These are phyloP conservation scores for Blastobasis lacticolella DNA, from an alignment of 2,888 invertebrate genomes.

Conservation along the genomic window DNA sequence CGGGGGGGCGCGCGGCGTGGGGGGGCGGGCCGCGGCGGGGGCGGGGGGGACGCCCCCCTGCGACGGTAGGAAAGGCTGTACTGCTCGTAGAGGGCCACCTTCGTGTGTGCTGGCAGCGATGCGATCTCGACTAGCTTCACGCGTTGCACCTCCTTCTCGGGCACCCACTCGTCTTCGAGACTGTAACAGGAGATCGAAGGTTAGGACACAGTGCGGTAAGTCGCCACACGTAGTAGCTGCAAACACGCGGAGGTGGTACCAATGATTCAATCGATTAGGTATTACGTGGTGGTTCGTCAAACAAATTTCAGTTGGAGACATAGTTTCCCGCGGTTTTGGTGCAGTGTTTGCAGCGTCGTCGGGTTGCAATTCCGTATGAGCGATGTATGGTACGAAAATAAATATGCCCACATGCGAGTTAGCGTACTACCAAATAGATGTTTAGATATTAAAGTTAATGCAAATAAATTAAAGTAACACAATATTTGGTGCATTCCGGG, in stretches of 20 bases:
- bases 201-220: constrained; percentile 5
- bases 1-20: constrained; percentile 27
- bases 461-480: too few relatives aligned
- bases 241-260: constrained; percentile 46
- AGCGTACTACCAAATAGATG: too few relatives aligned
- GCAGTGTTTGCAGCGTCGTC: constrained; percentile 58
- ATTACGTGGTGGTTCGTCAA: background rate
- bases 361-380: constrained; percentile 49
- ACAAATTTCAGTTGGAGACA: background rate
- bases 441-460: too few relatives aligned
- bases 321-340: constrained; percentile 11
- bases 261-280: background rate
- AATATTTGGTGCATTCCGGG: too few relatives aligned
- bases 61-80: constrained; percentile 56
- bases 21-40: constrained; percentile 15
- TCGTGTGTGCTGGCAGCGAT: constrained; percentile 59
- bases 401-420: too few relatives aligned
- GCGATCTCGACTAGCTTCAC: constrained; percentile 76
- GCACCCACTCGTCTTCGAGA: constrained; percentile 90
- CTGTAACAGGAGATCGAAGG: constrained; percentile 59
- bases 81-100: constrained; percentile 68
- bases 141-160: constrained; percentile 79
- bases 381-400: constrained; percentile 7
- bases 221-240: constrained; percentile 63
- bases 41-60: constrained; percentile 24